These are phyloP conservation scores for Drosophila testacea DNA, from an alignment of 2,888 invertebrate species.

Conservation along the genomic window DNA sequence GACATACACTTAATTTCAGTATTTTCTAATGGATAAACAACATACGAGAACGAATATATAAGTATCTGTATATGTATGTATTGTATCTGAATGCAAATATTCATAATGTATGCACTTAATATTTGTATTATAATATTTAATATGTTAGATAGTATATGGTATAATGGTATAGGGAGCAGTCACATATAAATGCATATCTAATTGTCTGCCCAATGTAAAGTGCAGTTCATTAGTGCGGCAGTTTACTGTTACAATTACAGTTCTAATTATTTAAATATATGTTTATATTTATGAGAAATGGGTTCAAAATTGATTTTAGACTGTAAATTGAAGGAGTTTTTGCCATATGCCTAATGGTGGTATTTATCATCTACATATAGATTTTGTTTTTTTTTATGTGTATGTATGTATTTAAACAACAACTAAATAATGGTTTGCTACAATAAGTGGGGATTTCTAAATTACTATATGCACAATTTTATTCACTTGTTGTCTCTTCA, in stretches of 20 bases:
- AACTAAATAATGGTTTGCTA: constrained; percentile 60
- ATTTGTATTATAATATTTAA: constrained; percentile 34
- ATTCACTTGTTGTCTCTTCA: constrained; percentile 51
- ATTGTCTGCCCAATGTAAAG: constrained; percentile 56
- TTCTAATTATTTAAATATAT: constrained; percentile 7
- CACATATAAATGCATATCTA: constrained; percentile 52
- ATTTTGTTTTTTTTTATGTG: constrained; percentile 9
- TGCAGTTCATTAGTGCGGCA: constrained; percentile 68
- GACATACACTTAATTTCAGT: constrained; percentile 61
- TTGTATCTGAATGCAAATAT: constrained; percentile 15
- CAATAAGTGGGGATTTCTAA: constrained; percentile 50
- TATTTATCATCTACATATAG: constrained; percentile 49
- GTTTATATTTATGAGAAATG: constrained; percentile 29
- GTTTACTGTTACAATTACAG: constrained; percentile 17
- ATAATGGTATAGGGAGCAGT: constrained; percentile 31
- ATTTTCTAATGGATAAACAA: constrained; percentile 69
- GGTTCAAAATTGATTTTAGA: constrained; percentile 32
- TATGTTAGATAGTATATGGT: constrained; percentile 21
- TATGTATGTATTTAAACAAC: constrained; percentile 47
- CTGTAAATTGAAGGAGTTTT: constrained; percentile 69
- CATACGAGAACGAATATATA: constrained; percentile 50
- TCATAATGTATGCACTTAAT: constrained; percentile 53
- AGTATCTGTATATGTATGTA: constrained; percentile 11
- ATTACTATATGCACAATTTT: constrained; percentile 77
- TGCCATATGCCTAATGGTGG: constrained; percentile 62